Percentiles rank a stretch among this genome's conserved stretches.
Evolutionary conservation across 2,113 vertebrate species (phyloP).

Genomic region (Propithecus coquereli): DNA sequence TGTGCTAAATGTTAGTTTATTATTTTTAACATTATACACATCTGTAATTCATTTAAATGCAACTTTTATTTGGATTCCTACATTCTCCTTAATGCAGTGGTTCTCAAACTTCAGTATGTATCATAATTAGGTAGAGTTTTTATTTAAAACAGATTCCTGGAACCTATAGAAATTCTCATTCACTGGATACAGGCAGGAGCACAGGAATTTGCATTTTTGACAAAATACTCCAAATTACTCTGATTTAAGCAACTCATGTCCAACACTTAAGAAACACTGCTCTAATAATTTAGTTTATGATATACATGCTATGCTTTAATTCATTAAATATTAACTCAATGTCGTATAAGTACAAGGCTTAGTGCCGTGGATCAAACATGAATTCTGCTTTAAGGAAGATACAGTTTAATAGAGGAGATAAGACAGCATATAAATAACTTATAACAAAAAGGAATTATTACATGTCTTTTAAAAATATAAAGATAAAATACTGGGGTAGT

Average conservation of each 20-base stretch:
- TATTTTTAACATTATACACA: neutral
- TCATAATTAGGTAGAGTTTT: neutral
- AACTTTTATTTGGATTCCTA: conserved; percentile 4
- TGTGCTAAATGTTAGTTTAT: neutral
- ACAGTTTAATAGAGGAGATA: neutral
- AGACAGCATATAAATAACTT: neutral
- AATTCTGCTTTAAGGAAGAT: conserved; percentile 33
- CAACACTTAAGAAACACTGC: neutral
- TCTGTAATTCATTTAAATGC: neutral
- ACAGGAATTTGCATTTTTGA: neutral
- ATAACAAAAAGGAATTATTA: conserved; percentile 28
- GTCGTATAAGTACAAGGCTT: neutral
- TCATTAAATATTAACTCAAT: neutral
- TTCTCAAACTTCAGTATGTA: neutral
- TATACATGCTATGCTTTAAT: neutral
- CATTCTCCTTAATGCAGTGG: neutral
- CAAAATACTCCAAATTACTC: neutral
- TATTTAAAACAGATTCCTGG: neutral
- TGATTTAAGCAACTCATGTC: neutral
- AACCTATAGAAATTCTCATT: neutral
- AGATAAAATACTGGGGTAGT: conserved; percentile 1
- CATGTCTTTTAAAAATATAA: neutral
- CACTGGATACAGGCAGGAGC: neutral
- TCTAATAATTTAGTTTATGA: neutral
- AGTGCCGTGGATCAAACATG: neutral